Base-by-base conservation (phyloP, 2,113 vertebrate genomes). In the Gorilla gorilla region DNA sequence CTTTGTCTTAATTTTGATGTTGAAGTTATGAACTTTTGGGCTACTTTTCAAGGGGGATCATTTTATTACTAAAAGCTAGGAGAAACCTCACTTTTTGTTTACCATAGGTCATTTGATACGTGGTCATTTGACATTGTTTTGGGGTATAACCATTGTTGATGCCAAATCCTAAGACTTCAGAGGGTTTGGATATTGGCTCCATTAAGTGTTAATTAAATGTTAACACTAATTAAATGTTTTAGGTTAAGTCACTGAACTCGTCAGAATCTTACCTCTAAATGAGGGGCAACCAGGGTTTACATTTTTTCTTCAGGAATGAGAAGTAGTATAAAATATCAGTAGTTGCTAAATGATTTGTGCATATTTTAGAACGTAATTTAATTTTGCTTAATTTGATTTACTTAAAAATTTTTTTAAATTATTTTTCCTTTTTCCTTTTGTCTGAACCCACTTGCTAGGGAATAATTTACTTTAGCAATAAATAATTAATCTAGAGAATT, bases 351-450 rank as follows among this genome's bases (percentile, higher is more conserved):
- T 84, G 72, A 40, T 79, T 93, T 89, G 32, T 70, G 55, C 55
- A 90, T 81, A 50, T 68, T 95, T 87, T 27, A 89, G 70, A 94
- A 8, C 43, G 61, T 85, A 86, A 81, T 75, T 79, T 64, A 35
- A 66, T 76, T 83, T 93, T 88, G 25, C 9, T 70, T 86, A 22
- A 64, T 64, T 95, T 70, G 45, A 94, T 91, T 97, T 97, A 86
- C 23, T 94, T 87, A 66, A 93, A 43, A 35, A 8, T n/a, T 35
- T 68, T 68, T 8, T 1, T 0, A 18, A 18, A 35, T 68, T 18
- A 68, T 68, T 68, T 64, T 64, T 64, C 12, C 12, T 64, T 64
- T 64, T 64, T 30, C 61, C 61, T 32, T 64, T 64, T 64, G 27
- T 32, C 61, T 64, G 61, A 64, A 11, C 30, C 61, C 12, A 14